Evolutionary conservation across 92 coral and sea anemone genomes (phyloP).

Genomic region (Parazoanthus atlanticus): DNA sequence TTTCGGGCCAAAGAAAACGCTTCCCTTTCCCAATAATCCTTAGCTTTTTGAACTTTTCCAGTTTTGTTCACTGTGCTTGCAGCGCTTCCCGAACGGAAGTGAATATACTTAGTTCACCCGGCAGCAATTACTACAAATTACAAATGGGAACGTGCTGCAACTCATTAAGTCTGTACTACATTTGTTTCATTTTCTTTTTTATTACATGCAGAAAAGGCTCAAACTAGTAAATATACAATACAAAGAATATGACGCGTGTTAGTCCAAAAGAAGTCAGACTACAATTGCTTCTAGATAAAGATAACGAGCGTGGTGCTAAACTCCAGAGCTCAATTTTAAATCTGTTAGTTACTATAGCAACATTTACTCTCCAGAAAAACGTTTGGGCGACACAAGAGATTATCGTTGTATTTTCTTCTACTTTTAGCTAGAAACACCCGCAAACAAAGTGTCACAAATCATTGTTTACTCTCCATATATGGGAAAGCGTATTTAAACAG

Average conservation of each 20-base stretch:
- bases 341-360: conserved; percentile 23
- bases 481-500: conserved; percentile 40
- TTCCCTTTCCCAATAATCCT: too few relatives aligned
- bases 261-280: not conserved
- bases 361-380: conserved; percentile 20
- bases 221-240: not conserved
- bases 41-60: not conserved
- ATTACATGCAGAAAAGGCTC: not conserved
- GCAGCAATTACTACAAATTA: not conserved
- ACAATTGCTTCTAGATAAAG: not conserved
- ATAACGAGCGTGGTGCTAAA: not conserved
- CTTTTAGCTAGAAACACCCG: conserved; percentile 31
- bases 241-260: too few relatives aligned
- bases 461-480: conserved; percentile 37
- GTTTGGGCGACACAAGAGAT: not conserved
- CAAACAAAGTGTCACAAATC: conserved; percentile 35
- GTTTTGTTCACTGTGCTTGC: not conserved
- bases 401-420: not conserved
- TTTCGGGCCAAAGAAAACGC: not conserved
- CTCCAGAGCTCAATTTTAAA: not conserved
- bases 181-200: not conserved
- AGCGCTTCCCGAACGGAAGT: not conserved
- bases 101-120: not conserved
- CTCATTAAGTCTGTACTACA: not conserved
- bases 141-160: not conserved